Evolutionary conservation across 2,888 invertebrate species (phyloP).

Genomic region (Dinocampus coccinellae): DNA sequence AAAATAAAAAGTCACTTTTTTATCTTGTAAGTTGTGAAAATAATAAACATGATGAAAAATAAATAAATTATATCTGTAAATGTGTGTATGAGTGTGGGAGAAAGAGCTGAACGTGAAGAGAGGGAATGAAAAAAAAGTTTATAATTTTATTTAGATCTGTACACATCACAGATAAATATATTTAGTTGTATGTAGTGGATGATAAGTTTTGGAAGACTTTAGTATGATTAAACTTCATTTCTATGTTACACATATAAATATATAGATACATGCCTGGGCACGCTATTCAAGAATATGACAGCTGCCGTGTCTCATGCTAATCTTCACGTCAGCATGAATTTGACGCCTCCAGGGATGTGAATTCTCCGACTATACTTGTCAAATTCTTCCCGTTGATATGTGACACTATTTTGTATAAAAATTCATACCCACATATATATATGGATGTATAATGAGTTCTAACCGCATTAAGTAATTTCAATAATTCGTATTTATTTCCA

Average conservation of each 20-base stretch:
- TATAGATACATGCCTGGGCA: constrained; percentile 22
- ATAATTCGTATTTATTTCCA: too few species aligned
- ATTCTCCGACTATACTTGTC: constrained; percentile 45
- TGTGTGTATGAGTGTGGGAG: too few species aligned
- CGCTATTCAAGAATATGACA: constrained; percentile 44
- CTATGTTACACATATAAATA: background rate
- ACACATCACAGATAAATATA: too few species aligned
- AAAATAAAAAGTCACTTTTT: too few species aligned
- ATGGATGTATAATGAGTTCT: too few species aligned
- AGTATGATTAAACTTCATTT: background rate
- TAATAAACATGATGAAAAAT: background rate
- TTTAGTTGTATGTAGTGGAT: too few species aligned
- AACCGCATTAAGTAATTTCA: too few species aligned
- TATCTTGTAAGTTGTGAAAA: background rate
- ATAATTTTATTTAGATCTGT: background rate
- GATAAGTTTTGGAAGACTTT: background rate
- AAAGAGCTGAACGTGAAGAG: background rate
- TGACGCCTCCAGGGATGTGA: constrained; percentile 42
- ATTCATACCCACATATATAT: too few species aligned
- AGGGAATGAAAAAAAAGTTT: background rate
- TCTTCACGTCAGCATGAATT: constrained; percentile 45
- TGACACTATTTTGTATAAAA: too few species aligned
- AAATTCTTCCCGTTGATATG: constrained; percentile 12
- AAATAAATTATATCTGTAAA: background rate
- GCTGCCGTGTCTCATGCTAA: constrained; percentile 51